Evolutionary conservation across 2,888 invertebrate genomes (phyloP), one percentile per base, ranked within the genome.

Genomic region (Drosophila anomalata): DNA sequence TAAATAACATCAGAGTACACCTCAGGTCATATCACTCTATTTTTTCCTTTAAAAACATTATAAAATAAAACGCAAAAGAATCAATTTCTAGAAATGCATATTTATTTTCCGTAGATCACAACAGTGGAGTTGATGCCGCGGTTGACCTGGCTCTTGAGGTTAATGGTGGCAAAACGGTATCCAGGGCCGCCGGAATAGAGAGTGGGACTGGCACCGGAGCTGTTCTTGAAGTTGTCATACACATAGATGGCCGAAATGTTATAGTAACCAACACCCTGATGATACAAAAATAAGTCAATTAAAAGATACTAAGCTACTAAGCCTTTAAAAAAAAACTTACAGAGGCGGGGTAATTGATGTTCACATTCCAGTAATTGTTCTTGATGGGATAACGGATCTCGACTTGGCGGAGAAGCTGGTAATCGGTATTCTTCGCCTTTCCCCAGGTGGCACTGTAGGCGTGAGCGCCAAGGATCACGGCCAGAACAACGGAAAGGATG

Each of bases 201-300:
- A 4, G 39, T 69, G n/a, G 84, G 69, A 0, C 22, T 0, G 14
- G 89, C 88, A 0, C 90, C 89, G 0, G 88, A 81, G 26, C 2
- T 73, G 63, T 90, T 89, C 57, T 73, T 81, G 62, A 88, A 89
- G 66, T 80, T 81, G 57, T 90, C 90, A 60, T 58, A 71, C 0
- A 85, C 83, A 42, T 53, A 58, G 55, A 90, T 33, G 11, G 36
- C 67, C 3, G 75, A 70, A 26, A 90, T 86, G 26, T 65, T 79
- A 41, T 71, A 70, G 2, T 3, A 12, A 20, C 69, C 73, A 26
- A 12, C n/a, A 26, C 80, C 85, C 89, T 89, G 29, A 6, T 56
- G 41, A 14, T 14, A 3, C 1, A 39, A 6, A 39, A 20, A 11
- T 7, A 17, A 5, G 0, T 3, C 2, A 2, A 0, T 36, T 14